Evolutionary conservation across 2,797 vertebrate genomes (phyloP), one percentile per base, ranked within the genome.

Genomic region (Lycodopsis pacificus): DNA sequence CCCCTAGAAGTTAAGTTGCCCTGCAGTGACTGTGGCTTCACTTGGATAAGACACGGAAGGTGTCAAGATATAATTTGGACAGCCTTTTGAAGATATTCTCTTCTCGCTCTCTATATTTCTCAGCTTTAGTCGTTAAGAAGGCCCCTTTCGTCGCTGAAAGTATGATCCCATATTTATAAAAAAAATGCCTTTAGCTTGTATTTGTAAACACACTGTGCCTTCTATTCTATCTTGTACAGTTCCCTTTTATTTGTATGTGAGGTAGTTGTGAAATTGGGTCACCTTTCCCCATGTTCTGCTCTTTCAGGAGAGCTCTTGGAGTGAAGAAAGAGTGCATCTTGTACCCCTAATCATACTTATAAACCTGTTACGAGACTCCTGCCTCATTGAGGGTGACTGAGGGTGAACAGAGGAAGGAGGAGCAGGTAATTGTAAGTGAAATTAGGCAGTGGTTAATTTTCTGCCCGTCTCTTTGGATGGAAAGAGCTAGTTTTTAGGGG

Each of bases 311-410:
- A 67, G 17, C 61, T 81, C 65, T 88, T 44, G 68, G 8, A 58
- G 19, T 36, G 20, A 40, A 48, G 40, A 71, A 64, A 65, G 77
- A 75, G 64, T 69, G 75, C 84, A 71, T 25, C 67, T 36, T 68
- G 86, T 85, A 8, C 77, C 54, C 17, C 54, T 53, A 56, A 20
- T 69, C 74, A 72, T 30, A 63, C 27, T 73, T 9, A 3, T 36
- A 6, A 67, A 56, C 74, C 56, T 57, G 56, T 87, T 86, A 75
- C 65, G 32, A 44, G 58, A 61, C 62, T 77, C 34, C 54, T 82
- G 63, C 53, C 54, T 65, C 71, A 63, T 76, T 36, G 3, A 30
- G 53, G 19, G 15, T 6, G 51, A 54, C 57, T 57, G 11, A 1
- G 51, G n/a, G 3, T 53, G 34, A 77, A 53, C 53, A 54, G 22